Evolutionary conservation across 1,140 invertebrate genomes (phyloP), one percentile per base, ranked within the genome.

Genomic region (Cepaea nemoralis): DNA sequence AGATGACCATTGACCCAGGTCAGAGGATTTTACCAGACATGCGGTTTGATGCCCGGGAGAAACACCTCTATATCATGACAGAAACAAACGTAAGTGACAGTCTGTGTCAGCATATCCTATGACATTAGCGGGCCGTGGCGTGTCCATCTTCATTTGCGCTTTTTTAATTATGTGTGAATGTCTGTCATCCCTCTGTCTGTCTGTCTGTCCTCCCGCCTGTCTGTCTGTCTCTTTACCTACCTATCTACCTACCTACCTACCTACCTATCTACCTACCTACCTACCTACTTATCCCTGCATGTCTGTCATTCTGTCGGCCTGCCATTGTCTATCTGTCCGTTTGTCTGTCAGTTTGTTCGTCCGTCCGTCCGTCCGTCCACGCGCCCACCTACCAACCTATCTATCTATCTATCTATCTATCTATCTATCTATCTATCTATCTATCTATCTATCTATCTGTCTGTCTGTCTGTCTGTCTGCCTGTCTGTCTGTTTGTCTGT

Each of bases 31-130:
- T 96, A 90, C 93, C 95, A 86, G 97, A 99, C 92, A 94, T 98
- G 92, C 94, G 95, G 86, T 97, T 98, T 91, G 97, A 98, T 92
- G 94, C 94, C 82, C 93, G 93, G 33, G 75, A 87, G 35, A 94
- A 97, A 93, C 95, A 97, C 92, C 94, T 98, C 70, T 98, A 98
- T 90, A 96, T 97, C 0, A 97, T 98, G 95, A 98, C 97, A 50
- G 94, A 96, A 87, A 94, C 94, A 88, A 95, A 95, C 93, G 95
- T 96, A 91, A 88, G 90, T 77, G 22, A n/a, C n/a, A n/a, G n/a
- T n/a, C n/a, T n/a, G n/a, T n/a, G n/a, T n/a, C n/a, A n/a, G n/a
- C n/a, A n/a, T n/a, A n/a, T n/a, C n/a, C n/a, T n/a, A n/a, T n/a
- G n/a, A n/a, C n/a, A n/a, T n/a, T n/a, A n/a, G n/a, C n/a, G n/a